Percentiles rank a stretch among this genome's conserved stretches.
phyloP scores from a whole-genome alignment of 2,113 vertebrate species.

The Stigmatopora argus region DNA sequence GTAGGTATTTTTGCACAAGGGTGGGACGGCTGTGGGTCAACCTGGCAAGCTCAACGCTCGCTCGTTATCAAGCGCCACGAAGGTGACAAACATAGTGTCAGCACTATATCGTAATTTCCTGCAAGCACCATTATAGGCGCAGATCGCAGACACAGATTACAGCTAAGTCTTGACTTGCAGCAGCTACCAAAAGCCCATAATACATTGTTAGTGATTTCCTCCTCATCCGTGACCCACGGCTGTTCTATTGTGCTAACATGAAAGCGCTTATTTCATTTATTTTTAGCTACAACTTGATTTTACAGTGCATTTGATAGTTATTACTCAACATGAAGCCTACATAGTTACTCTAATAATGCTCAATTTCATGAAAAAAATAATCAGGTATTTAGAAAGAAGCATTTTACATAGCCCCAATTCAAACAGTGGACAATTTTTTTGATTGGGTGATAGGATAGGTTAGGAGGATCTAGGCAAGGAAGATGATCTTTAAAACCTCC shows the following conservation, averaged over 20 bases:
- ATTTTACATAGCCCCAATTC: no score
- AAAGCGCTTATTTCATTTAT: not conserved
- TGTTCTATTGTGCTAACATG: conserved; percentile 2
- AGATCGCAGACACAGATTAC: conserved; percentile 23
- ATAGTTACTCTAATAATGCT: no score
- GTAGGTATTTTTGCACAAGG: conserved; percentile 22
- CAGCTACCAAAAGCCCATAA: conserved; percentile 20
- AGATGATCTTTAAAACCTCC: no score
- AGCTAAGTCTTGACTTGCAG: conserved; percentile 28
- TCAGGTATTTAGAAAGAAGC: no score
- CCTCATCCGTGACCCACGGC: not conserved
- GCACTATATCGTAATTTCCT: conserved; percentile 33
- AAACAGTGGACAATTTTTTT: no score
- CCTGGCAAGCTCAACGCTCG: conserved; percentile 20
- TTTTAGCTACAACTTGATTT: not conserved
- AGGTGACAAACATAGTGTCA: conserved; percentile 28
- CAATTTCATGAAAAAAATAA: no score
- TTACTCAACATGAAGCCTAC: no score
- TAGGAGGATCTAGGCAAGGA: no score
- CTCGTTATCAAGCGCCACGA: conserved; percentile 17
- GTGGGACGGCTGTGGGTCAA: conserved; percentile 41
- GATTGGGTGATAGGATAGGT: no score
- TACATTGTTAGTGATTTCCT: conserved; percentile 31
- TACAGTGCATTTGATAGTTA: not conserved
- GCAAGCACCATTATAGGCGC: conserved; percentile 21